Evolutionary conservation across 2,113 vertebrate species (phyloP), one percentile per base, ranked within the genome.

Genomic region (Cyrtonyx montezumae): DNA sequence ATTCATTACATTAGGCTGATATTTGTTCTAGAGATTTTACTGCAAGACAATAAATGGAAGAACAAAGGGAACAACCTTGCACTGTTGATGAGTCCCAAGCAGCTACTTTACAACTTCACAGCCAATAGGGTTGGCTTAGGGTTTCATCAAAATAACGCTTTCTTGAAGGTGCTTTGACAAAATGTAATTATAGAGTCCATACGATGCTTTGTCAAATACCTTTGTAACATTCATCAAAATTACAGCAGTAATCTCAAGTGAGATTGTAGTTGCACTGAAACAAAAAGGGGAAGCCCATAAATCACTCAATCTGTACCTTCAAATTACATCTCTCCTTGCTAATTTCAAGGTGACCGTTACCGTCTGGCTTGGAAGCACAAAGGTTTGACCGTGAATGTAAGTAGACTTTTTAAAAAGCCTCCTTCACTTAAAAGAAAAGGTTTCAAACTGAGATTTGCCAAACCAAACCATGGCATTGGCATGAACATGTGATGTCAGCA

Each of bases 241-340:
- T 95, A 91, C 45, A 93, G 77, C 59, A 91, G 59, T 68, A 90
- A 86, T 96, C 84, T 96, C 93, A 46, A 88, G 71, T 91, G 93
- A 93, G 89, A 48, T 21, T 70, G 53, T 69, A 94, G 92, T 19
- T 82, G 75, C 84, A 79, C 71, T 86, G 92, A 96, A 95, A 86
- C 81, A 89, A 95, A 95, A 97, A 97, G 84, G 51, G 88, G 78
- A 90, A 63, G 58, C 84, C 74, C 66, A 88, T 89, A 94, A 97
- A 95, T 96, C 95, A 95, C 62, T 94, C 79, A 76, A 68, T 96
- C 75, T 80, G 43, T 63, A 65, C 62, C 68, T 91, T 85, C 75
- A 77, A 80, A 80, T 74, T 85, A 70, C 34, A 80, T 65, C 11
- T 63, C 55, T 87, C 73, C 65, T 75, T 56, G 51, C 34, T 83